Percentiles rank a stretch among this genome's conserved stretches.
Evolutionary conservation across 2,888 invertebrate species (phyloP).

Genomic region (Thysanoteuthis rhombus): DNA sequence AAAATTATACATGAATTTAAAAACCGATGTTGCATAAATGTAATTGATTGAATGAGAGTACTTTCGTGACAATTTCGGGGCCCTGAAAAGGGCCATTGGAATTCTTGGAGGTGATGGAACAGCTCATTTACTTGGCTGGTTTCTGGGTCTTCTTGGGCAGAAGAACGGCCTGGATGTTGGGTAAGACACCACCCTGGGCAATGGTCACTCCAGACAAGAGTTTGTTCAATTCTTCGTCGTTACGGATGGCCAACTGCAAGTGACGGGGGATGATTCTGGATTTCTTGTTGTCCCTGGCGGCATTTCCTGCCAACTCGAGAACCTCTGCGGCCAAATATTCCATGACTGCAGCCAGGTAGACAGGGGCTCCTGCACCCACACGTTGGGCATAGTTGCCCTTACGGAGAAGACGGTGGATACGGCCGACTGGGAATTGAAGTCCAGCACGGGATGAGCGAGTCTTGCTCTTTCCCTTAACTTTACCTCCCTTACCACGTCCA

Average conservation of each 20-base stretch:
- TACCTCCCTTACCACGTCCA: conserved; percentile 65
- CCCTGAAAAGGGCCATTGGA: conserved; percentile 51
- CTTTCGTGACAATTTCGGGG: conserved; percentile 39
- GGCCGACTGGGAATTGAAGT: conserved; percentile 64
- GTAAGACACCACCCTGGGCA: conserved; percentile 84
- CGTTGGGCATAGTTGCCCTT: conserved; percentile 66
- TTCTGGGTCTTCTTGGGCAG: conserved; percentile 75
- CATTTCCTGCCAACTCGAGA: conserved; percentile 67
- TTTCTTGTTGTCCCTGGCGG: conserved; percentile 73
- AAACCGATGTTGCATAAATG: background rate
- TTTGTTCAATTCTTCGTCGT: conserved; percentile 83
- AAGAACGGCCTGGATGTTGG: conserved; percentile 79
- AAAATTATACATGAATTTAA: too few species aligned
- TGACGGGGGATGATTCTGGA: conserved; percentile 80
- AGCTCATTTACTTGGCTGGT: background rate
- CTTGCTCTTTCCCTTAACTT: conserved; percentile 60
- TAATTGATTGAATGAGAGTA: background rate
- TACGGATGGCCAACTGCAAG: conserved; percentile 79
- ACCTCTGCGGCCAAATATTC: conserved; percentile 74
- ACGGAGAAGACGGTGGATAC: conserved; percentile 61
- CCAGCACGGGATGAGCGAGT: conserved; percentile 61
- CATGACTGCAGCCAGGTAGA: conserved; percentile 65
- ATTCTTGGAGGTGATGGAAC: background rate
- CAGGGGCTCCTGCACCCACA: conserved; percentile 65
- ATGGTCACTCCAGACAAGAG: conserved; percentile 81